Percentiles rank a stretch among this genome's conserved stretches.
Conservation (phyloP, 2,888 invertebrate species). For the Nipponacmea schrenckii region DNA sequence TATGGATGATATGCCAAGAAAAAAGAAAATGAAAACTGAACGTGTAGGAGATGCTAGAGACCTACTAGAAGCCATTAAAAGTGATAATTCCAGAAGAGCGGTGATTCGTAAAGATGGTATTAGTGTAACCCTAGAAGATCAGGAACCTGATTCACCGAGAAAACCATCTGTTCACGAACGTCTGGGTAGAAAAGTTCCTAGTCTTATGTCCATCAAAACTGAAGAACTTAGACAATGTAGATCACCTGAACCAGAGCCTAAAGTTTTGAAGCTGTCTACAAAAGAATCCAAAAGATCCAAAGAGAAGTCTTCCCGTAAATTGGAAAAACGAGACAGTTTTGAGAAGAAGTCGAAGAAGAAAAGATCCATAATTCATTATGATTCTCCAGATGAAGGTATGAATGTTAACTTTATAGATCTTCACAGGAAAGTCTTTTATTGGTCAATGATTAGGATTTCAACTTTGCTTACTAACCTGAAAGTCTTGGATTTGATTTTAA, state of each 20-base stretch:
- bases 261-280: background rate
- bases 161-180: slow-evolving; percentile 41
- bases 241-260: background rate
- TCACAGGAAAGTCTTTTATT: too few relatives aligned
- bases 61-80: background rate
- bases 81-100: slow-evolving; percentile 1
- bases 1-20: background rate
- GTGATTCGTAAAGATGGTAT: slow-evolving; percentile 7
- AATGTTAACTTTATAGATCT: slow-evolving; percentile 15
- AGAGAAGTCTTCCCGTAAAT: background rate
- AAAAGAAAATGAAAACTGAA: background rate
- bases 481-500: too few relatives aligned
- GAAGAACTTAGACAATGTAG: background rate
- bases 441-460: too few relatives aligned
- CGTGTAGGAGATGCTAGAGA: background rate
- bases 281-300: background rate
- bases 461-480: too few relatives aligned
- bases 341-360: slow-evolving; percentile 23
- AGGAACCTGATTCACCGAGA: slow-evolving; percentile 16
- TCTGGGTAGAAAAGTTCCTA: slow-evolving; percentile 35
- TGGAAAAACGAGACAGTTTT: background rate
- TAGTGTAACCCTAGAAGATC: slow-evolving; percentile 14
- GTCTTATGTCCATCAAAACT: slow-evolving; percentile 1
- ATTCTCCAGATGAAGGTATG: slow-evolving; percentile 22
- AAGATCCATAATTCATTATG: background rate